These are phyloP conservation scores for Euborellia annulipes DNA, from an alignment of 1,140 invertebrate species.

Conservation along the genomic window DNA sequence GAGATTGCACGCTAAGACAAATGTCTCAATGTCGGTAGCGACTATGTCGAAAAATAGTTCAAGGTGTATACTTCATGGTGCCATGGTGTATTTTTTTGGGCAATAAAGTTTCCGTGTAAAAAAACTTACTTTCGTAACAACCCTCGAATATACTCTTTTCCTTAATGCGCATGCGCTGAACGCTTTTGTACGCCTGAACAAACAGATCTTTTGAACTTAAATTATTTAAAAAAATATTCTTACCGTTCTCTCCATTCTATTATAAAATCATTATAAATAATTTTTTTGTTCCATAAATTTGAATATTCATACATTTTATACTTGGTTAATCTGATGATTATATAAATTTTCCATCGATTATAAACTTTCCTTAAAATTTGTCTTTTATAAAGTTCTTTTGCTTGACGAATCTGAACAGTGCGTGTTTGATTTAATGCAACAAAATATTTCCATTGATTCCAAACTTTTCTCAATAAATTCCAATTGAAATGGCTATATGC, in stretches of 20 bases:
- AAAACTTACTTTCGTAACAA: too few species aligned
- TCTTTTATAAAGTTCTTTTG: conserved; percentile 6
- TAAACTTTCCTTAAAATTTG: conserved; percentile 7
- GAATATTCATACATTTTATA: conserved; percentile 8
- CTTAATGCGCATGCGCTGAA: too few species aligned
- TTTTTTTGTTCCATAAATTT: neutral
- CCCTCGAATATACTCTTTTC: too few species aligned
- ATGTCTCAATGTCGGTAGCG: too few species aligned
- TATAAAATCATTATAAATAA: neutral
- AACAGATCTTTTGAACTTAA: too few species aligned
- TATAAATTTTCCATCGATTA: conserved; percentile 7
- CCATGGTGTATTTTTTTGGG: too few species aligned
- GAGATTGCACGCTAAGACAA: too few species aligned
- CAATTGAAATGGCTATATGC: conserved; percentile 1
- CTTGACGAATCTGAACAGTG: conserved; percentile 7
- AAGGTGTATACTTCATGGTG: too few species aligned
- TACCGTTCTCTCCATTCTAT: neutral
- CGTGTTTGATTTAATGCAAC: conserved; percentile 4
- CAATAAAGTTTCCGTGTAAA: too few species aligned
- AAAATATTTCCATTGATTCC: conserved; percentile 4
- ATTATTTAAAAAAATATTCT: too few species aligned
- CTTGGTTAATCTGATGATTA: conserved; percentile 5
- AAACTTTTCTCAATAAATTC: conserved; percentile 10
- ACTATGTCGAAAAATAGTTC: too few species aligned
- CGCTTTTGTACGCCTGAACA: too few species aligned